Percentiles rank a stretch among this genome's conserved stretches.
phyloP scores from a whole-genome alignment of 2,888 invertebrate genomes.

The Cryptocheilus praepositus region DNA sequence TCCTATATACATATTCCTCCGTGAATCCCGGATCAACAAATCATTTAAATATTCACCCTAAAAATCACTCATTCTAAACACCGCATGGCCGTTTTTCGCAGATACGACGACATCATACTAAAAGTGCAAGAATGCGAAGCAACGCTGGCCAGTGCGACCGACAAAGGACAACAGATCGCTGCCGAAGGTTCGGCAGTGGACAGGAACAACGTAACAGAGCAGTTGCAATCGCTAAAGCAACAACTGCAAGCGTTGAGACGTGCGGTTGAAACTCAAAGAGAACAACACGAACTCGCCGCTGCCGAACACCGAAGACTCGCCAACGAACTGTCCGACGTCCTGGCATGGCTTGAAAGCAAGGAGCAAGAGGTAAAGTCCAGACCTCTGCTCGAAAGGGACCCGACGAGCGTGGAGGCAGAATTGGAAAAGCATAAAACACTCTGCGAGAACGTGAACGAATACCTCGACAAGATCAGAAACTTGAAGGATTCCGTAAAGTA shows the following conservation, averaged over 20 bases:
- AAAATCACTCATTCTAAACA: too few relatives aligned
- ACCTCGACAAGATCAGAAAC: constrained; percentile 82
- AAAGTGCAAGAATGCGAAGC: constrained; percentile 95
- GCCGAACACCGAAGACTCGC: constrained; percentile 92
- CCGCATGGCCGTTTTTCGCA: too few relatives aligned
- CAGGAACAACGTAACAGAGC: constrained; percentile 90
- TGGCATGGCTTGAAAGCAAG: constrained; percentile 89
- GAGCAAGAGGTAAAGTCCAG: constrained; percentile 89
- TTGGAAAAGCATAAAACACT: constrained; percentile 85
- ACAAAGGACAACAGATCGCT: constrained; percentile 95
- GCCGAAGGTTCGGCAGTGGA: constrained; percentile 92
- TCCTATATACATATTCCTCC: too few relatives aligned
- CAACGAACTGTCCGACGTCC: constrained; percentile 86
- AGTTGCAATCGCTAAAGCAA: constrained; percentile 90
- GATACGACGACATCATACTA: constrained; percentile 87
- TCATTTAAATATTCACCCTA: too few relatives aligned
- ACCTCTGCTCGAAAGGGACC: constrained; percentile 86
- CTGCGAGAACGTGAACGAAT: constrained; percentile 81
- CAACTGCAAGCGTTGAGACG: constrained; percentile 87
- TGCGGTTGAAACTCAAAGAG: constrained; percentile 88
- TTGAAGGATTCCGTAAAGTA: constrained; percentile 84
- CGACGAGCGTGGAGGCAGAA: constrained; percentile 87
- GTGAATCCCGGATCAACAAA: too few relatives aligned
- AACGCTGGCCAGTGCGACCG: constrained; percentile 88
- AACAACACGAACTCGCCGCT: constrained; percentile 90